Evolutionary conservation across 2,113 vertebrate species (phyloP).

Genomic region (Tragelaphus scriptus): DNA sequence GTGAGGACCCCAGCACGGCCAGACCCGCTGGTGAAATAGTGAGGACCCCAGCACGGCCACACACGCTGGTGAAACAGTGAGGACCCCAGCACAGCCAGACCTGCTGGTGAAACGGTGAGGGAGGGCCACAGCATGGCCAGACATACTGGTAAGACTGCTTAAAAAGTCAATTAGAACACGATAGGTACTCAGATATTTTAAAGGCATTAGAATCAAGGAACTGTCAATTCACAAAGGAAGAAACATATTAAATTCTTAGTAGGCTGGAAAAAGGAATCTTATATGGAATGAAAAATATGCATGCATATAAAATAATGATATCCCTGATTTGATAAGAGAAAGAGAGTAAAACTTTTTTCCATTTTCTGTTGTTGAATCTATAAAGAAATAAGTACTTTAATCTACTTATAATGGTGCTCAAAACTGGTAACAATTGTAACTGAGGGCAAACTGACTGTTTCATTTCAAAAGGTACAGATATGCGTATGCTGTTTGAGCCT

Average conservation of each 20-base stretch:
- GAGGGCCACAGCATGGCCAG: not conserved
- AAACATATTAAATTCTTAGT: not conserved
- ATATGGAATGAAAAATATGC: not conserved
- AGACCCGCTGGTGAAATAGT: fast-evolving
- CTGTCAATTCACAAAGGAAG: not conserved
- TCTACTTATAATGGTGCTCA: not conserved
- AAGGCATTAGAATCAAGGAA: not conserved
- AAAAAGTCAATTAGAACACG: not conserved
- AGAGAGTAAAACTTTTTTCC: not conserved
- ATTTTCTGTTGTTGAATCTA: not conserved
- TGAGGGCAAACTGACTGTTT: not conserved
- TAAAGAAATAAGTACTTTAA: not conserved
- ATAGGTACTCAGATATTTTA: not conserved
- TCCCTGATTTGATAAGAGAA: not conserved
- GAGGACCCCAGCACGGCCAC: not conserved
- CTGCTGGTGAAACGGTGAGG: too few relatives aligned
- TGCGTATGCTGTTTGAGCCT: not conserved
- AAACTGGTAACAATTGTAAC: not conserved
- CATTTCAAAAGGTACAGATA: not conserved
- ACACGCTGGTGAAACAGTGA: fast-evolving
- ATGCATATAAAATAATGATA: not conserved
- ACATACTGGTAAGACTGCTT: fast-evolving
- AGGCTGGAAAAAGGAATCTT: not conserved
- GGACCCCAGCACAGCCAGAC: not conserved
- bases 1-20: not conserved